phyloP scores from a whole-genome alignment of 2,797 vertebrate genomes.

The Lacerta agilis region DNA sequence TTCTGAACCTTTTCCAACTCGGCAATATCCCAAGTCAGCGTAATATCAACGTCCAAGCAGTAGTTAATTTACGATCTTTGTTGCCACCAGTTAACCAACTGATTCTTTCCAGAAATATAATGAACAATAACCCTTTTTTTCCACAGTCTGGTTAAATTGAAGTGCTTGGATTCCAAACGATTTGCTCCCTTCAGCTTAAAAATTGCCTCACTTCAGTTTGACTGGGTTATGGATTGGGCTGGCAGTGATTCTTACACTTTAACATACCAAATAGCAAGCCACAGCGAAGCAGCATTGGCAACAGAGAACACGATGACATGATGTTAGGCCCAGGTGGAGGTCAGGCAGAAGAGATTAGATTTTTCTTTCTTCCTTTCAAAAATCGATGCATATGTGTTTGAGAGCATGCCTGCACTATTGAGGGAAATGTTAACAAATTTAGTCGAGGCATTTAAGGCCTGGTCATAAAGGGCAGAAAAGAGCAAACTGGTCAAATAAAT shows the following conservation, averaged over 20 bases:
- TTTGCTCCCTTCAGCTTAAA: neutral
- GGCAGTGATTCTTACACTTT: neutral
- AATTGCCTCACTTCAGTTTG: neutral
- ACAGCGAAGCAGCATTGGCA: neutral
- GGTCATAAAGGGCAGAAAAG: neutral
- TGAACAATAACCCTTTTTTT: neutral
- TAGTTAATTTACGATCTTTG: neutral
- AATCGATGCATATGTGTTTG: neutral
- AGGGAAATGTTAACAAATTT: neutral
- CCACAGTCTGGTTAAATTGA: neutral
- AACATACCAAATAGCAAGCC: neutral
- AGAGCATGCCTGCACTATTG: neutral
- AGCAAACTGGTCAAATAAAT: conserved; percentile 22
- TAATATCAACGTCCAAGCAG: too few species aligned
- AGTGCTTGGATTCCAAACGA: neutral
- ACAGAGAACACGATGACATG: neutral
- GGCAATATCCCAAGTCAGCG: neutral
- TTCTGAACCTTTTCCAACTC: too few species aligned
- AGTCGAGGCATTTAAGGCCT: neutral
- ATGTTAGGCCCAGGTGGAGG: neutral
- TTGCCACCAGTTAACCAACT: too few species aligned
- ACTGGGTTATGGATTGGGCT: neutral
- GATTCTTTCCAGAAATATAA: neutral
- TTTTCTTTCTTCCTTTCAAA: neutral
- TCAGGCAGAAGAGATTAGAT: neutral